phyloP scores from a whole-genome alignment of 2,113 vertebrate species.

The Atractosteus spatula region DNA sequence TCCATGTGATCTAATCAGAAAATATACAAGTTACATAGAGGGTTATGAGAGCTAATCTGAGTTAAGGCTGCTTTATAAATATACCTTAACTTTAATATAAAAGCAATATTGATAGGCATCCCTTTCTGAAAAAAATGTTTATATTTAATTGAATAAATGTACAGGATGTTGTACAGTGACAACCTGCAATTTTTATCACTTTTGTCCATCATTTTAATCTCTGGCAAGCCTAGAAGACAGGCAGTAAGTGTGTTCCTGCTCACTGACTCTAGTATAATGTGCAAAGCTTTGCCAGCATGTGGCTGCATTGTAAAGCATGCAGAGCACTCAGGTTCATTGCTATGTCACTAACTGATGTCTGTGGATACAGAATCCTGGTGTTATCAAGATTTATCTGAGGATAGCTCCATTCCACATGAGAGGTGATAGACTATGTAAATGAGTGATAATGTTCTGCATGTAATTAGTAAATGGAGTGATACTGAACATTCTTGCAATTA shows the following conservation, averaged over 20 bases:
- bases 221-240: constrained; percentile 56
- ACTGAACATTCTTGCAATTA: neutral
- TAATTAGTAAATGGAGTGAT: neutral
- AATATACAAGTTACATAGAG: neutral
- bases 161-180: constrained; percentile 41
- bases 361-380: neutral
- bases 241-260: constrained; percentile 1
- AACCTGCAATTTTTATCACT: constrained; percentile 70
- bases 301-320: constrained; percentile 3
- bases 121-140: constrained; percentile 49
- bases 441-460: neutral
- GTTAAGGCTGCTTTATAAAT: constrained; percentile 46
- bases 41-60: constrained; percentile 51
- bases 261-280: constrained; percentile 8
- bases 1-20: constrained; percentile 44
- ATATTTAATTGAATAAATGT: constrained; percentile 64
- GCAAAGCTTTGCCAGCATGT: constrained; percentile 10
- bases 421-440: neutral
- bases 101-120: constrained; percentile 68
- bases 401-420: neutral
- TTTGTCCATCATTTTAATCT: constrained; percentile 69
- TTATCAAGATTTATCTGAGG: neutral
- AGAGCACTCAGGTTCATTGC: neutral
- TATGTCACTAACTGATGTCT: neutral
- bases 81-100: constrained; percentile 52